Conservation (phyloP, 2,797 vertebrate species). For the Tenualosa ilisha region DNA sequence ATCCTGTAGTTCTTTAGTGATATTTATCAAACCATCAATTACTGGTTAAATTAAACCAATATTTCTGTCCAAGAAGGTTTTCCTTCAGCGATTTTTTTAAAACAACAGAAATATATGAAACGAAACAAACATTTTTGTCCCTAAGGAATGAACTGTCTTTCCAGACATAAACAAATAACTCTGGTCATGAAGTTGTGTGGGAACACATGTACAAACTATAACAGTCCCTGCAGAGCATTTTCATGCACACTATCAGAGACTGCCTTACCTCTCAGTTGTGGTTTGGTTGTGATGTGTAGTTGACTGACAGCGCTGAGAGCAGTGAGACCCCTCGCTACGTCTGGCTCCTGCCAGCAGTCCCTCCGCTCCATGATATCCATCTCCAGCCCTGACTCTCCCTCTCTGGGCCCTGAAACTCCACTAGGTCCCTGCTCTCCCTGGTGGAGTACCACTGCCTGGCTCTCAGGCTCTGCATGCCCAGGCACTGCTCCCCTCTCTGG, state of each 20-base stretch:
- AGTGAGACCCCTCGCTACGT: constrained; percentile 54
- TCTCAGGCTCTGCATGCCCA: constrained; percentile 35
- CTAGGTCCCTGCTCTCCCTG: constrained; percentile 34
- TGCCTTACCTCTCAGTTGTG: constrained; percentile 73
- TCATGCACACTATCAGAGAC: neutral
- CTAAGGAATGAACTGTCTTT: neutral
- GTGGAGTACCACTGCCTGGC: constrained; percentile 23
- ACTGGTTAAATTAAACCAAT: neutral
- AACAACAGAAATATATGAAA: neutral
- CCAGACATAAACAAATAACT: neutral
- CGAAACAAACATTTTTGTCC: neutral
- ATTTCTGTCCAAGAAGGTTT: neutral
- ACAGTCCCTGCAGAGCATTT: neutral
- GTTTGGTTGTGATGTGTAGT: constrained; percentile 72
- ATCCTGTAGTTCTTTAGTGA: neutral
- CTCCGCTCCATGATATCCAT: constrained; percentile 35
- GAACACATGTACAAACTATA: neutral
- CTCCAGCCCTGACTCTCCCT: neutral
- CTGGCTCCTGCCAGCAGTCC: constrained; percentile 37
- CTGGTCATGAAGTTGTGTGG: neutral
- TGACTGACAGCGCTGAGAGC: constrained; percentile 66
- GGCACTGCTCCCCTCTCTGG: constrained; percentile 26
- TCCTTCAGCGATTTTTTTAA: neutral
- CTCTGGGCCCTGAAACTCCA: constrained; percentile 24
- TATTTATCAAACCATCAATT: neutral